phyloP scores from a whole-genome alignment of 2,113 vertebrate species.

The Caranx melampygus region DNA sequence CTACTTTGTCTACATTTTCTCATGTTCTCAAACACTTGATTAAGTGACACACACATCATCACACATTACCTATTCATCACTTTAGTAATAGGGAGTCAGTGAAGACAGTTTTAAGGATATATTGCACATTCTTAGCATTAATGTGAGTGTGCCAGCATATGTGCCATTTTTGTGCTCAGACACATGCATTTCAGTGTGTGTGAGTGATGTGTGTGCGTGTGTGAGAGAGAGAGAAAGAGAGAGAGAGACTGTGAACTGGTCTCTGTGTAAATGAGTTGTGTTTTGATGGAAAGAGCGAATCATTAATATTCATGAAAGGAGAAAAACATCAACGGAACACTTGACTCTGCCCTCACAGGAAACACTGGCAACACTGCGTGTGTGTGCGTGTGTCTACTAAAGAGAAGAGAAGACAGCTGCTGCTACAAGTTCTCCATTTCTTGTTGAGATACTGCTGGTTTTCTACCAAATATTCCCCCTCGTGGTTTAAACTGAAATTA shows the following conservation, averaged over 20 bases:
- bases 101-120: background rate
- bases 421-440: background rate
- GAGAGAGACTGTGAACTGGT: conserved; percentile 4
- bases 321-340: conserved; percentile 72
- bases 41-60: background rate
- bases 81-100: background rate
- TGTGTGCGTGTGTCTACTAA: conserved; percentile 5
- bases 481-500: background rate
- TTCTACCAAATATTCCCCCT: background rate
- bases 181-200: conserved; percentile 1
- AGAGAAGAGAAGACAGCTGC: conserved; percentile 12
- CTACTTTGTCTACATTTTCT: too few species aligned
- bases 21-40: background rate
- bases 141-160: background rate
- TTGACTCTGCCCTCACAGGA: conserved; percentile 71
- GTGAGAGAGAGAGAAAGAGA: background rate
- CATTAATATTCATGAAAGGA: conserved; percentile 74
- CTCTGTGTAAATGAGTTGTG: conserved; percentile 67
- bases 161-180: conserved; percentile 6
- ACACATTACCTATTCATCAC: background rate
- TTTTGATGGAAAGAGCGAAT: conserved; percentile 71
- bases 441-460: conserved; percentile 5
- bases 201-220: conserved; percentile 14
- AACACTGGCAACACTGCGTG: conserved; percentile 16
- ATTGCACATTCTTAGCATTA: background rate